Percentiles rank a stretch among this genome's conserved stretches.
These are phyloP conservation scores for Radopholus similis DNA, from an alignment of 1,140 invertebrate species.

Conservation along the genomic window DNA sequence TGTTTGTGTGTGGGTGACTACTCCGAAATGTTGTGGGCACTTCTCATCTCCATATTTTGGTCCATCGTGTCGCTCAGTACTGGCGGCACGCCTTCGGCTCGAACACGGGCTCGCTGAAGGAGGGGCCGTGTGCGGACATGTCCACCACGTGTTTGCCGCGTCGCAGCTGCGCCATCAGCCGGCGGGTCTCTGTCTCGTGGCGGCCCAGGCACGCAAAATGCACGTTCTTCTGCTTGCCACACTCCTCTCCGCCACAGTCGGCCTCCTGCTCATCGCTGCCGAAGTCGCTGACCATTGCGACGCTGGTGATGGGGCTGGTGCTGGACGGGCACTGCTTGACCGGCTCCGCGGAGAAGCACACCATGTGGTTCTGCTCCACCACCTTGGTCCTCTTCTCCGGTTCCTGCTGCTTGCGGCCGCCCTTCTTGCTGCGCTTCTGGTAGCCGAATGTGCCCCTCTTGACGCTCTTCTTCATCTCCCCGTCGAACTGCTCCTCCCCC, in stretches of 20 bases:
- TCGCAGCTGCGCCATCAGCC: background rate
- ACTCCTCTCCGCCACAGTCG: background rate
- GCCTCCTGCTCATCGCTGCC: background rate
- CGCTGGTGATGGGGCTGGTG: too few species aligned
- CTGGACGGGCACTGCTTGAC: slow-evolving; percentile 26
- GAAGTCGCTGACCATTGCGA: background rate
- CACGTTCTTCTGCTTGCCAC: background rate
- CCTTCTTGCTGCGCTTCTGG: background rate
- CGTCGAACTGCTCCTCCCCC: slow-evolving; percentile 3
- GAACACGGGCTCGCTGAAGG: too few species aligned
- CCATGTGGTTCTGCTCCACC: slow-evolving; percentile 19
- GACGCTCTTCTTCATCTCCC: background rate
- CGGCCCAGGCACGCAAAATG: background rate
- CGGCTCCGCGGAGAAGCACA: slow-evolving; percentile 2
- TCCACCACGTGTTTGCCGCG: too few species aligned
- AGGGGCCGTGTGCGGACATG: too few species aligned
- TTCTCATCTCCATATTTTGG: too few species aligned
- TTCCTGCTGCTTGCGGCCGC: background rate
- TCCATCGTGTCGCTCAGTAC: too few species aligned
- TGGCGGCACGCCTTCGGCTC: too few species aligned
- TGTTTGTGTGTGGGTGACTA: too few species aligned
- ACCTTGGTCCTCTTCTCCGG: background rate
- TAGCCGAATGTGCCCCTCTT: background rate
- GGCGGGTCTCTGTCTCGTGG: background rate
- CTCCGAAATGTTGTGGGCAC: too few species aligned